Base-by-base conservation (phyloP, 2,113 vertebrate genomes). In the Petromus typicus region DNA sequence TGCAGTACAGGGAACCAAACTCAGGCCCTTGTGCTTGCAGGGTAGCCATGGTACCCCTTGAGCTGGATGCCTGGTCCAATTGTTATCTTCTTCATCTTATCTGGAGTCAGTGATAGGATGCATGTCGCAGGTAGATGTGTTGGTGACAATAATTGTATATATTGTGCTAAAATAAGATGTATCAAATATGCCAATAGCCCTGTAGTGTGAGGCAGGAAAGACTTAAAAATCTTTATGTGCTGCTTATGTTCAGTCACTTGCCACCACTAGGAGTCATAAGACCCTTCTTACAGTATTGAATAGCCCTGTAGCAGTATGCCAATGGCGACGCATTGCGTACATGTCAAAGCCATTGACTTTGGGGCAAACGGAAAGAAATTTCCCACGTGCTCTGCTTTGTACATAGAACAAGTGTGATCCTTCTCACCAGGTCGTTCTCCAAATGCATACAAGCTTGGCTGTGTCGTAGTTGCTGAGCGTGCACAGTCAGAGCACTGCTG, bases 401-500 rank as follows among this genome's bases (percentile, higher is more conserved):
- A 40, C 22, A 23, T 34, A 45, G 84, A 95, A 25, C 3, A 54
- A 1, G n/a, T 20, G 9, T 13, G 27, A 7, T n/a, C 4, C 0
- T 43, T 78, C 6, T 20, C 32, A 32, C 32, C 20, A 10, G 22
- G 56, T 48, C 20, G 7, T 45, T 9, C 27, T 80, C 61, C 63
- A 69, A 16, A n/a, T 18, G 4, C 16, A 5, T 3, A n/a, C 6
- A 17, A 5, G 37, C 45, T 76, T 0, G 0, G 3, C 32, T 23
- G 3, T 64, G 2, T 23, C 51, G 32, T 61, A 14, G 16, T 81
- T 91, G 81, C 69, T 43, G 91, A 43, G 63, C 16, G 3, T 32
- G 63, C 75, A n/a, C 13, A 34, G 7, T 51, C 23, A 30, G 51
- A 40, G 10, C 17, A 22, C 22, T 20, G 14, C 30, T 79, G 17